Evolutionary conservation across 1,140 invertebrate species (phyloP).

Genomic region (Brachionus plicatilis): DNA sequence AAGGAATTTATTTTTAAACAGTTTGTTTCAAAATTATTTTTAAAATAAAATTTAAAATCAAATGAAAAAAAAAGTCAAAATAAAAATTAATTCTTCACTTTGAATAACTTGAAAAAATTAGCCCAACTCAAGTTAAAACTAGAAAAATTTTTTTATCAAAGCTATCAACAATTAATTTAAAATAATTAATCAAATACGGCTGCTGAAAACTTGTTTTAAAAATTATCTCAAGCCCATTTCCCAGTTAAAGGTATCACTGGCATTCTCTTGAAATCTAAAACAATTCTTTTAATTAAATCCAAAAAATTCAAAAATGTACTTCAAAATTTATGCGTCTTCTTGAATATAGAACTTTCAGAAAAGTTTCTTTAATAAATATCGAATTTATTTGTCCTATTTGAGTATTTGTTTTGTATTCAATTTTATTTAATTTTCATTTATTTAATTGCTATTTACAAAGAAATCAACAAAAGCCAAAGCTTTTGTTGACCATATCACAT

Average conservation of each 20-base stretch:
- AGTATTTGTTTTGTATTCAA: neutral
- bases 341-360: neutral
- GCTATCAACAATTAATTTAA: neutral
- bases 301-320: neutral
- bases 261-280: neutral
- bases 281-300: neutral
- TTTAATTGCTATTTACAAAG: neutral
- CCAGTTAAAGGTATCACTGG: neutral
- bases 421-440: neutral
- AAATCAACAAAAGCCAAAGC: neutral
- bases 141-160: neutral
- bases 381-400: neutral
- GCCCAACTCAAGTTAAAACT: neutral
- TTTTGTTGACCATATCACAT: neutral
- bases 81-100: neutral
- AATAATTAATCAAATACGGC: neutral
- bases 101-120: neutral
- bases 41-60: neutral
- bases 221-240: neutral
- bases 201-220: neutral
- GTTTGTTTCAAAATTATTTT: neutral
- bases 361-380: neutral
- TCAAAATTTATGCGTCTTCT: neutral
- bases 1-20: neutral
- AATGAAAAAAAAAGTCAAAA: neutral